Percentiles rank a stretch among this genome's conserved stretches.
Conservation (phyloP, 1,140 invertebrate genomes). For the Oreohelix idahoensis region DNA sequence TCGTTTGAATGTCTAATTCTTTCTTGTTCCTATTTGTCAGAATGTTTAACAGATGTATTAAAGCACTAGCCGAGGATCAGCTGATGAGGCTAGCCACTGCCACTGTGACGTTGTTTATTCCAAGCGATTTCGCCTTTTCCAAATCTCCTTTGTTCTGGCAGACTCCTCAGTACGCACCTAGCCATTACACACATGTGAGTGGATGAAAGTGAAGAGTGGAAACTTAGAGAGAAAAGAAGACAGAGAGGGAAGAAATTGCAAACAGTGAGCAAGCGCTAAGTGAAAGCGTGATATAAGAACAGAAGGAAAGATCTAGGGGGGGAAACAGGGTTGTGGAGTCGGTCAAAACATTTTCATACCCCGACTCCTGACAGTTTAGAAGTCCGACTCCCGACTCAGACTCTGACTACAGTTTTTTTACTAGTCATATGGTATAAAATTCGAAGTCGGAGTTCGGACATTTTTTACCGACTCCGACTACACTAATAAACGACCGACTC, state of each 20-base stretch:
- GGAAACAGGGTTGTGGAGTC: no score
- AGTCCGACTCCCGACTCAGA: no score
- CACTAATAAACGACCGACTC: no score
- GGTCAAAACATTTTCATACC: no score
- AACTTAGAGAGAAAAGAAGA: background rate
- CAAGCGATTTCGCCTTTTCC: slow-evolving; percentile 58
- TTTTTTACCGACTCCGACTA: no score
- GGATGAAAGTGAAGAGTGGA: background rate
- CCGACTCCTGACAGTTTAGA: no score
- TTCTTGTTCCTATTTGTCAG: slow-evolving; percentile 45
- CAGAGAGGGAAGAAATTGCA: background rate
- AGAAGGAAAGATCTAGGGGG: background rate
- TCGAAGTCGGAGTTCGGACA: no score
- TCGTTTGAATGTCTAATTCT: no score
- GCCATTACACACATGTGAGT: background rate
- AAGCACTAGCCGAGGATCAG: slow-evolving; percentile 11
- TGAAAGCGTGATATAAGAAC: background rate
- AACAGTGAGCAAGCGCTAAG: background rate
- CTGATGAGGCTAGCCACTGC: background rate
- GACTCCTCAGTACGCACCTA: background rate
- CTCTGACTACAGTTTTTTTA: no score
- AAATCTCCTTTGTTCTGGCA: slow-evolving; percentile 55
- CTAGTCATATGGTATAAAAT: no score
- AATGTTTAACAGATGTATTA: slow-evolving; percentile 44
- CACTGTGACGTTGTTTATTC: slow-evolving; percentile 57